Conservation (phyloP, 35 echinoderm and acorn worm genomes). For the Apostichopus japonicus region DNA sequence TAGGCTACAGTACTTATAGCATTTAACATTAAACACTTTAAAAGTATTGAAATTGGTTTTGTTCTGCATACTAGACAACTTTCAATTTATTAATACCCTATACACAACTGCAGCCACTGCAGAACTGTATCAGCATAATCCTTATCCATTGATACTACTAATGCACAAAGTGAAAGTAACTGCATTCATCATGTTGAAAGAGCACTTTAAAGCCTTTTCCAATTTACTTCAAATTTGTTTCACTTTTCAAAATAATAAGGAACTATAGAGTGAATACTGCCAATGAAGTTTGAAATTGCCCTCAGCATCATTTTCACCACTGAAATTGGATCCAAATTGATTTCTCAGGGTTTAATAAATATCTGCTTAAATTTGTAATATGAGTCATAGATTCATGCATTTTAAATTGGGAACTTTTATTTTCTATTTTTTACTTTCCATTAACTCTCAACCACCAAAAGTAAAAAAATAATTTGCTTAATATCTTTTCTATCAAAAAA, state of each 20-base stretch:
- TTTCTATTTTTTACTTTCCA: no score
- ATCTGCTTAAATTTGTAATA: background rate
- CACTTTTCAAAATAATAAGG: background rate
- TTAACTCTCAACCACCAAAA: no score
- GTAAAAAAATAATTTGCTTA: no score
- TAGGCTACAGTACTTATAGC: no score
- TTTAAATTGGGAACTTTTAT: background rate
- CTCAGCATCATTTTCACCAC: background rate
- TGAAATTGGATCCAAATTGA: constrained; percentile 34
- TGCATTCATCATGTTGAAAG: background rate
- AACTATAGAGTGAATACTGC: background rate
- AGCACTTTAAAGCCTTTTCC: background rate
- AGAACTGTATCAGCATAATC: background rate
- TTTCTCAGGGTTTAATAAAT: constrained; percentile 10
- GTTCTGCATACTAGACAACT: background rate
- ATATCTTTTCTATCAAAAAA: no score
- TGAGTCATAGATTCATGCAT: background rate
- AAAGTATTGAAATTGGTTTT: no score
- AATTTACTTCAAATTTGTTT: background rate
- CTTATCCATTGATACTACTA: background rate
- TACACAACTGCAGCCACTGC: background rate
- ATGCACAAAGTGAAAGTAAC: background rate
- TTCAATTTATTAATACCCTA: background rate
- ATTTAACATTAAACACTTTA: no score
- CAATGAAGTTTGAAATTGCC: constrained; percentile 11